Evolutionary conservation across 2,888 invertebrate genomes (phyloP), one percentile per base, ranked within the genome.

Genomic region (Colletes collaris): DNA sequence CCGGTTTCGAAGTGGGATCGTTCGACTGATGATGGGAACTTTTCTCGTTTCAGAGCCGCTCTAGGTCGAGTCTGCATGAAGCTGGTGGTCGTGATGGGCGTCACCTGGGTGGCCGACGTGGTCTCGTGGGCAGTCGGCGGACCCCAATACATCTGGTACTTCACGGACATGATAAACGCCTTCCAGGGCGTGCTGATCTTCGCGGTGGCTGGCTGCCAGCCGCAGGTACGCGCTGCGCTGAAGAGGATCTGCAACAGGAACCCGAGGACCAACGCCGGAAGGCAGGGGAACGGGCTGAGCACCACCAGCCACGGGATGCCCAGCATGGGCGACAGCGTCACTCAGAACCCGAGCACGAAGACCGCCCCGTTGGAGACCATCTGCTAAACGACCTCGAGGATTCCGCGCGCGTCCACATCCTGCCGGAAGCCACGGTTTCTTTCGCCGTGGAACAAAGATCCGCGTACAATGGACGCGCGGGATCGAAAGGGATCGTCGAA

Each of bases 161-260:
- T 96, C 83, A 97, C 97, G 68, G 97, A 98, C 93, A 93, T 97
- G 90, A 95, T 97, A 89, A 98, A 97, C 94, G 96, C 97, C 83
- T 94, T 97, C 87, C 97, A 97, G 93, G 98, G 98, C 84, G 96
- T 97, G 70, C 96, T 97, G 93, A 97, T 97, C 90, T 98, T 97
- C 93, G 95, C 97, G 90, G 97, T 97, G 84, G 97, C 97, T 86
- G 97, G 97, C 66, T 97, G 97, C 93, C 97, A 97, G 94, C 97
- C 97, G 75, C 97, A 97, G 94, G 95, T 95, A 89, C 94, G 96
- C 94, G 94, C 95, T 44, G 96, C 96, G 56, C 93, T 96, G 49
- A 96, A 96, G 90, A 93, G 96, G 74, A 93, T 96, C 84, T 96
- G 95, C 88, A 94, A 94, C 84, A 94, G 94, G 81, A 93, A 94